Evolutionary conservation across 2,113 vertebrate genomes (phyloP), one percentile per base, ranked within the genome.

Genomic region (Scortum barcoo): DNA sequence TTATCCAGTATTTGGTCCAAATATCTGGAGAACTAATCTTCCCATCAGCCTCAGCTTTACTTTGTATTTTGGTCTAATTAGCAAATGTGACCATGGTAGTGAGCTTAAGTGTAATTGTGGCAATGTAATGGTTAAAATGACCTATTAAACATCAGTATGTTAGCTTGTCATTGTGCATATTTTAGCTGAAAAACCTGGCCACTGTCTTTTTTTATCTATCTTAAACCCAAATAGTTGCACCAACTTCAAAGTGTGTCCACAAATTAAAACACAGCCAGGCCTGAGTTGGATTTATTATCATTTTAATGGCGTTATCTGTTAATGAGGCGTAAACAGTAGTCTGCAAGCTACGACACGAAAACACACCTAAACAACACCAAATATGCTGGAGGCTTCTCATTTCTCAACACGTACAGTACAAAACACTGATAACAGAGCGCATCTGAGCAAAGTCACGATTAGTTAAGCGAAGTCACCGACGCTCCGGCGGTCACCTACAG

Each of bases 281-380:
- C 33, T 44, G 48, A 14, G 33, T 0, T 78, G 67, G 77, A 67
- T 61, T 51, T 58, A 54, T 74, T 24, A 46, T 67, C 46, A 60
- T 57, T 88, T 90, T 90, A 89, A 81, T 89, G 38, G 63, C 46
- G 28, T 85, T 74, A 73, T 57, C 72, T 84, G 72, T 85, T 76
- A 77, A 66, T 80, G 33, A 85, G 72, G 75, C 36, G 13, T 14
- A 70, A 70, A 80, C 80, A 84, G 82, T 76, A 81, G 81, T 88
- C 78, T 87, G 82, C 82, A 74, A 84, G 86, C 86, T 71, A 70
- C 14, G 58, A 86, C 88, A 86, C 26, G 19, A 68, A 84, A 77
- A 89, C 69, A 88, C 78, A 61, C 60, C 65, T 69, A 71, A 65
- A 83, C n/a, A 81, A 86, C 73, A 81, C 30, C 72, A 65, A 65